Percentiles rank a stretch among this genome's conserved stretches.
Evolutionary conservation across 2,113 vertebrate species (phyloP).

Genomic region (Ameiurus melas): DNA sequence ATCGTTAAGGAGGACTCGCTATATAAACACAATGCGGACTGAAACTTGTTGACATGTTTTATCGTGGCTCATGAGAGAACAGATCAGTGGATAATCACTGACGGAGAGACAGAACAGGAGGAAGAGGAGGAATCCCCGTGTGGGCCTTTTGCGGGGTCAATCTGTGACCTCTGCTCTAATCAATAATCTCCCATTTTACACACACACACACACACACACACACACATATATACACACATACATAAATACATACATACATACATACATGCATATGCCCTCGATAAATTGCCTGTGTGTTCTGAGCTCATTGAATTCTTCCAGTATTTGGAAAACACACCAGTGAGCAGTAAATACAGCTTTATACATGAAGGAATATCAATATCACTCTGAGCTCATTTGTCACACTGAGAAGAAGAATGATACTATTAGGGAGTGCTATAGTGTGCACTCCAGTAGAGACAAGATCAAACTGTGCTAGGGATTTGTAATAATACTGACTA

Average conservation of each 20-base stretch:
- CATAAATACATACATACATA: slow-evolving; percentile 20
- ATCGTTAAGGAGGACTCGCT: slow-evolving; percentile 62
- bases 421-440: slow-evolving; percentile 47
- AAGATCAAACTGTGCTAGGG: neutral
- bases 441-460: slow-evolving; percentile 24
- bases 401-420: slow-evolving; percentile 41
- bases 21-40: slow-evolving; percentile 45
- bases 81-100: slow-evolving; percentile 47
- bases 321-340: slow-evolving; percentile 48
- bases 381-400: slow-evolving; percentile 47
- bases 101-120: slow-evolving; percentile 13
- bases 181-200: slow-evolving; percentile 47
- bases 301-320: slow-evolving; percentile 48
- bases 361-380: slow-evolving; percentile 53
- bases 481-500: neutral
- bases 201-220: slow-evolving; percentile 10
- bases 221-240: slow-evolving; percentile 2
- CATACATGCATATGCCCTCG: slow-evolving; percentile 28
- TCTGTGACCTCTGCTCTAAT: slow-evolving; percentile 47
- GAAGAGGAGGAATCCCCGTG: slow-evolving; percentile 37
- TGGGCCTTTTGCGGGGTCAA: slow-evolving; percentile 47
- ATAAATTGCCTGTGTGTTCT: slow-evolving; percentile 34
- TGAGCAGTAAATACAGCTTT: slow-evolving; percentile 55
- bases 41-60: slow-evolving; percentile 64
- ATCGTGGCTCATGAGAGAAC: slow-evolving; percentile 38